Conservation (phyloP, 2,888 invertebrate species). For the Zaprionus bogoriensis region DNA sequence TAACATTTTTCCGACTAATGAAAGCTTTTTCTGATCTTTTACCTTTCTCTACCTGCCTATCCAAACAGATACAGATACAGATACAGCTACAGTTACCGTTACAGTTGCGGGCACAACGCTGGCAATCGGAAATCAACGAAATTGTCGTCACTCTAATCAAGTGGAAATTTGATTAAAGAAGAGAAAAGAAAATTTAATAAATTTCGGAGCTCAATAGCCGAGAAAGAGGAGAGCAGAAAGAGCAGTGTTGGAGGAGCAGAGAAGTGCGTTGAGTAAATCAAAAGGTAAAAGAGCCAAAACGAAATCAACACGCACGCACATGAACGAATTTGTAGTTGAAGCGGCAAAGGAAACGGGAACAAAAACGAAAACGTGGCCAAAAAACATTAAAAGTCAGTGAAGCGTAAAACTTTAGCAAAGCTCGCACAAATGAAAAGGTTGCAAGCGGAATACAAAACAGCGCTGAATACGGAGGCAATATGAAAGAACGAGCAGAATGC, state of each 20-base stretch:
- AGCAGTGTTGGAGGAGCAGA: neutral
- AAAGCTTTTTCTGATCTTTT: constrained; percentile 26
- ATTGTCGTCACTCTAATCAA: constrained; percentile 76
- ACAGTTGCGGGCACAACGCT: too few species aligned
- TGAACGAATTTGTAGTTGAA: constrained; percentile 47
- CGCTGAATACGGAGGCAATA: constrained; percentile 26
- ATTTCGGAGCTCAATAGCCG: constrained; percentile 56
- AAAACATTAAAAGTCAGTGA: constrained; percentile 72
- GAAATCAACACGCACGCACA: constrained; percentile 76
- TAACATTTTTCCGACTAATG: constrained; percentile 25
- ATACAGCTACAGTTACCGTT: neutral
- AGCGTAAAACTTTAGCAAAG: constrained; percentile 59
- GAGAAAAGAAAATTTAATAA: constrained; percentile 68
- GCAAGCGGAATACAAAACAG: constrained; percentile 23
- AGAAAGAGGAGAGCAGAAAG: neutral
- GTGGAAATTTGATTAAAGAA: constrained; percentile 76
- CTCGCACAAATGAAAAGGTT: constrained; percentile 14
- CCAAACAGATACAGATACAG: constrained; percentile 14
- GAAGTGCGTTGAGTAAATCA: constrained; percentile 55
- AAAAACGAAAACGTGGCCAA: constrained; percentile 27
- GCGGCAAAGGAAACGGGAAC: neutral
- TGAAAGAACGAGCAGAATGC: neutral
- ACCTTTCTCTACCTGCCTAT: neutral
- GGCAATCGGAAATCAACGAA: constrained; percentile 67
- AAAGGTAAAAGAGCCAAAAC: constrained; percentile 51